Base-by-base conservation (phyloP, 2,113 vertebrate species). In the Myocastor coypus region DNA sequence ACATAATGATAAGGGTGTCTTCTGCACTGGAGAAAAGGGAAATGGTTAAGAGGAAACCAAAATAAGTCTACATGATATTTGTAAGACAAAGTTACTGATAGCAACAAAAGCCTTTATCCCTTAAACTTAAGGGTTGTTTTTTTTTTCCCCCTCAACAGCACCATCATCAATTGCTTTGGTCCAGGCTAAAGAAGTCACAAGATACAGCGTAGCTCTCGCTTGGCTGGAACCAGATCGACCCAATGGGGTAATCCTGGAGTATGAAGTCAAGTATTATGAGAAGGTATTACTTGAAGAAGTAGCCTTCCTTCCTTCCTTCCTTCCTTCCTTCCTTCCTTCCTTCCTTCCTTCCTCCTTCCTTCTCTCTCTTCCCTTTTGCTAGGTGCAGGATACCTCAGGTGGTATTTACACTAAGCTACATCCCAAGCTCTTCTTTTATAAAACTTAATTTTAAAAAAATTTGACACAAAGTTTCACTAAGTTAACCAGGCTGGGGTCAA, bases 231-330 rank as follows among this genome's bases (percentile, higher is more conserved):
- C 99, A 2, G 99, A 99, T 52, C 98, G 99, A 55, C 99, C 99
- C 97, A 99, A 99, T 6, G 99, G 99, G 37, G 99, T 99, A 91
- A 99, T 99, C 96, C 97, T 99, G 96, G 99, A 99, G 94, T 99
- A 99, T 11, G 99, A 99, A 98, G 99, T 99, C 98, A 99, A 99
- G 96, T 99, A 99, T 97, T 99, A 99, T 11, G 99, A 99, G 96
- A 99, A 99, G 99, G 99, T 99, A 98, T 78, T 87, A n/a, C 78
- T 96, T 55, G 77, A 37, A 94, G 73, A 4, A 63, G 28, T 52
- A 94, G 88, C 30, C 9, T 4, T 24, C 13, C 0, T 32, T 34
- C 10, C 7, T 1, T 57, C 3, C 34, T 28, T 11, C 3, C 12
- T 63, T 24, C 8, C 61, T 28, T 24, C 22, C 26, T 10, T 26